Evolutionary conservation across 2,888 invertebrate genomes (phyloP).

Genomic region (Drosophila setosimentum): DNA sequence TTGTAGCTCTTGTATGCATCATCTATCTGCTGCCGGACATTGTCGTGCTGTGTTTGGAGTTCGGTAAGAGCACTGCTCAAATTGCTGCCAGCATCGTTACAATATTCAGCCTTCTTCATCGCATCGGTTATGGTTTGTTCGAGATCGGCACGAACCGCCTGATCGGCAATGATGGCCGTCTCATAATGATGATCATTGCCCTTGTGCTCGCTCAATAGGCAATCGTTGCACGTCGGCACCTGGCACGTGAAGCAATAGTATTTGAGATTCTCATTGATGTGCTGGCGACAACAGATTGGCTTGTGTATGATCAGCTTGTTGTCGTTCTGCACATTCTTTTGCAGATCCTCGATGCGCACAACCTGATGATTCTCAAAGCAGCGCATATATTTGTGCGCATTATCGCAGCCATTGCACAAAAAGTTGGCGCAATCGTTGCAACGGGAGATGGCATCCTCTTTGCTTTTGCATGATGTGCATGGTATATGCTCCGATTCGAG

Average conservation of each 20-base stretch:
- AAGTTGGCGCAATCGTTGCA: conserved; percentile 98
- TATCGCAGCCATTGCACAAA: conserved; percentile 96
- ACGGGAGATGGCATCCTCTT: conserved; percentile 96
- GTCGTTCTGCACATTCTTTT: conserved; percentile 88
- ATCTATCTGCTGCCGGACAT: conserved; percentile 92
- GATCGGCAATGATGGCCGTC: conserved; percentile 92
- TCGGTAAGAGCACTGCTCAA: conserved; percentile 93
- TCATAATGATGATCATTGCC: conserved; percentile 94
- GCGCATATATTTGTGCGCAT: conserved; percentile 98
- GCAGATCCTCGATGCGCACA: conserved; percentile 94
- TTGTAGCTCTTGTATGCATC: conserved; percentile 93
- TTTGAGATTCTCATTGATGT: conserved; percentile 93
- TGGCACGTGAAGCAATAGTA: conserved; percentile 95
- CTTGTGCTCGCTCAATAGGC: conserved; percentile 93
- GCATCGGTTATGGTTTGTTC: conserved; percentile 91
- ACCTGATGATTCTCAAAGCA: conserved; percentile 98
- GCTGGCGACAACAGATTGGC: conserved; percentile 93
- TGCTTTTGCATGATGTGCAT: conserved; percentile 98
- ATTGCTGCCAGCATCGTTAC: conserved; percentile 90
- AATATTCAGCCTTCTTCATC: conserved; percentile 89
- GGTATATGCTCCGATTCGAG: conserved; percentile 89
- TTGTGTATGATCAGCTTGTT: conserved; percentile 94
- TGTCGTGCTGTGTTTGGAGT: conserved; percentile 94
- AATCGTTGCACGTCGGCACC: conserved; percentile 94
- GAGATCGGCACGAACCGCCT: conserved; percentile 91